phyloP scores from a whole-genome alignment of 2,113 vertebrate species.

The Oncorhynchus clarkii region DNA sequence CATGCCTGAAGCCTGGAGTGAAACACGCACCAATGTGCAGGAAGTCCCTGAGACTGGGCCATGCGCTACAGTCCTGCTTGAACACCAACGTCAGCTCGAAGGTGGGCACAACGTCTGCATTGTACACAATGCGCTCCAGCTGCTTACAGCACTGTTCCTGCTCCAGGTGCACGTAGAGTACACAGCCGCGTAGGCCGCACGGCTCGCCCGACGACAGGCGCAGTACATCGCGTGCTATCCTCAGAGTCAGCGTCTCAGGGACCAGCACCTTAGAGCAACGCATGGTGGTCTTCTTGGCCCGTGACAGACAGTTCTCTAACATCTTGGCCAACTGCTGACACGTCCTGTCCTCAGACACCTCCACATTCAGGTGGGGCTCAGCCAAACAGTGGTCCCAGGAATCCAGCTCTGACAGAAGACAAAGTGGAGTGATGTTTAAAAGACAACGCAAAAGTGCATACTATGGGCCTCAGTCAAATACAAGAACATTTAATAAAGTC shows the following conservation, averaged over 20 bases:
- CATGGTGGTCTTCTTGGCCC: constrained; percentile 81
- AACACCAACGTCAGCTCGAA: constrained; percentile 87
- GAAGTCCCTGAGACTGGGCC: constrained; percentile 81
- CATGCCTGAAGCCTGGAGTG: constrained; percentile 67
- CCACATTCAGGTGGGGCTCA: constrained; percentile 70
- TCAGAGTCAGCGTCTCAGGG: constrained; percentile 78
- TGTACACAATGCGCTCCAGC: constrained; percentile 79
- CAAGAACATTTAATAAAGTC: not conserved
- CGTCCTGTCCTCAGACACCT: constrained; percentile 70
- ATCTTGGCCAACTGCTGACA: constrained; percentile 78
- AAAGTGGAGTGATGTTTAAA: not conserved
- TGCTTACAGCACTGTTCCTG: constrained; percentile 79
- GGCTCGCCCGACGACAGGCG: constrained; percentile 79
- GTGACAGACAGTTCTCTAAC: constrained; percentile 82
- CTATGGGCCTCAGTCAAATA: not conserved
- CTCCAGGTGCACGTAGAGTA: constrained; percentile 80
- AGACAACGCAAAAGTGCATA: not conserved
- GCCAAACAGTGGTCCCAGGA: constrained; percentile 79
- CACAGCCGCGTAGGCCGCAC: constrained; percentile 82
- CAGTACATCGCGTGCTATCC: constrained; percentile 79
- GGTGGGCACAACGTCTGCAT: constrained; percentile 80
- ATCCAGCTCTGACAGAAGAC: constrained; percentile 71
- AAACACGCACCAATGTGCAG: constrained; percentile 79
- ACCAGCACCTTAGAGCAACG: constrained; percentile 84
- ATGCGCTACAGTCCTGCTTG: constrained; percentile 81